Evolutionary conservation across 2,888 invertebrate genomes (phyloP), one percentile per base, ranked within the genome.

Genomic region (Himalopsyche kuldschensis): DNA sequence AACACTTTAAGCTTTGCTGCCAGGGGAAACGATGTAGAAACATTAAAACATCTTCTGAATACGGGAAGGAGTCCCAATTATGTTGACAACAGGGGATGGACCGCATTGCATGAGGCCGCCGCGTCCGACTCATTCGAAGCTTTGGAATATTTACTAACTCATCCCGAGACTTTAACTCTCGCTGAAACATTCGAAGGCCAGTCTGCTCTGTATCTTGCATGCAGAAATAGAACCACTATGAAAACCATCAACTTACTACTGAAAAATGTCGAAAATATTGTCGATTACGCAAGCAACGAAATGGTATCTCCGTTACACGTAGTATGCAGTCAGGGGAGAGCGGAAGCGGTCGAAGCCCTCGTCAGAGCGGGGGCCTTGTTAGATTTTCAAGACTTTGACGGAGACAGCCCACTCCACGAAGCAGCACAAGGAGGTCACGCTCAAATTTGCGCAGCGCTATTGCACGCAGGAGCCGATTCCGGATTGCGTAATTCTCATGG

Each of bases 61-160:
- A 31, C 48, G 1, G 91, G 90, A 87, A 89, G 90, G 46, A 91
- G 91, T 87, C 91, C 91, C 1, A 92, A 92, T 87, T 89, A 90
- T 84, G 89, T 90, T 8, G 92, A 92, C 86, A 92, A 92, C 84
- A 89, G 92, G 87, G 92, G 92, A 6, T 92, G 92, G 92, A 92
- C 92, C 0, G 90, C 92, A 82, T 88, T 92, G 1, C 92, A 92
- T 79, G 92, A 92, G 88, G 92, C 92, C 1, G 92, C 92, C 0
- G 90, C 89, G 15, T 88, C 88, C 63, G 90, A 92, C 85, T 90
- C 90, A 83, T 90, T 90, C 79, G 89, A 91, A 84, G 88, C 90
- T 79, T 85, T 92, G 41, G 77, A 88, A 81, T 84, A 90, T 4
- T 91, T 92, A 84, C 86, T 92, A 86, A 88, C 90, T 63, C 89